Percentiles rank a stretch among this genome's conserved stretches.
Conservation (phyloP, 2,797 vertebrate genomes). For the Apodemus agrarius region DNA sequence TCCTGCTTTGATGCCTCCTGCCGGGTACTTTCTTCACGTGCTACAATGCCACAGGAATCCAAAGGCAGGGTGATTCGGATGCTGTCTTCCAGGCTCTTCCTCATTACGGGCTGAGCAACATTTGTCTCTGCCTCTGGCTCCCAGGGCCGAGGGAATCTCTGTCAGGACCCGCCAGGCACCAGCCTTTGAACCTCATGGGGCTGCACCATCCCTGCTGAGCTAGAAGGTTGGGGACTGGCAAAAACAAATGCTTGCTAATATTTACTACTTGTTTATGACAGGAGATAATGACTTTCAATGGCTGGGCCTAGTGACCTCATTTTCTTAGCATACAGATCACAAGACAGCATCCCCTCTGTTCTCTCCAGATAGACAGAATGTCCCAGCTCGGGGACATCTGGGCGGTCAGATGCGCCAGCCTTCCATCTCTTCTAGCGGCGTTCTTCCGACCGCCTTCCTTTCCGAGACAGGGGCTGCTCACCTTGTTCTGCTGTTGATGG, state of each 20-base stretch:
- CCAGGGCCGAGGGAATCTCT: background rate
- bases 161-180: accelerated
- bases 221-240: background rate
- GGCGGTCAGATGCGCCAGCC: background rate
- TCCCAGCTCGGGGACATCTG: background rate
- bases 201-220: background rate
- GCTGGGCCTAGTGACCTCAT: background rate
- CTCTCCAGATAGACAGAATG: background rate
- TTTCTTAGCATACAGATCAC: background rate
- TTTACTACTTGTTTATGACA: background rate
- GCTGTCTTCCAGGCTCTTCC: background rate
- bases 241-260: background rate
- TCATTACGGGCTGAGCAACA: background rate
- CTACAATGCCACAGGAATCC: background rate
- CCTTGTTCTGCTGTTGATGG: background rate
- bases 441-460: background rate
- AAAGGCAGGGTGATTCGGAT: accelerated
- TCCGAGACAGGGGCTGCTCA: background rate
- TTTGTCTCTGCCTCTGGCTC: background rate
- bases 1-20: background rate
- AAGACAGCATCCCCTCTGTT: background rate
- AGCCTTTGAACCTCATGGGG: background rate
- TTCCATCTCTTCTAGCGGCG: background rate
- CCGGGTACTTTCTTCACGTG: accelerated
- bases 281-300: background rate